Evolutionary conservation across 2,888 invertebrate genomes (phyloP), one percentile per base, ranked within the genome.

Genomic region (Oscheius sp.): DNA sequence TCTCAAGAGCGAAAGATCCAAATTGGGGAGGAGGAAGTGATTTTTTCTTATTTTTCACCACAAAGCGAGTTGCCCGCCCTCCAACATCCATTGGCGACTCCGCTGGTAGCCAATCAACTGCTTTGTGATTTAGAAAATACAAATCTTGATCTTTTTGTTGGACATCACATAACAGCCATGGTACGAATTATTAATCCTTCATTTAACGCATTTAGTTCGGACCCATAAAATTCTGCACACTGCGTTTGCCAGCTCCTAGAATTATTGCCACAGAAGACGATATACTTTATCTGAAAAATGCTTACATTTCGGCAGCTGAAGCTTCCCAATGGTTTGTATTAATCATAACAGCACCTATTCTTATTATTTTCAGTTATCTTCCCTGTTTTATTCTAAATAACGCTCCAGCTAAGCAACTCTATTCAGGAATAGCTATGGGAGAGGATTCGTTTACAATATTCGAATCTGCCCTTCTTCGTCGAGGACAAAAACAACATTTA

Each of bases 171-270:
- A n/a, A 69, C 69, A 25, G 55, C 55, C 2, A 69, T 55, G 55
- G 52, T 64, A 25, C 9, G 35, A 6, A 9, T 9, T 35, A 6
- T 35, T 18, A 41, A 25, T 58, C 1, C 58, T 16, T 41, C 21
- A n/a, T 64, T 64, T 64, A n/a, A n/a, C n/a, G n/a, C n/a, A n/a
- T n/a, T n/a, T n/a, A 64, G 46, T 64, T 49, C 29, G 52, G 52
- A 16, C 27, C 49, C 21, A 64, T 52, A n/a, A 46, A 27, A 27
- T 64, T 64, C 49, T 25, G 43, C n/a, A 49, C 49, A 12, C 43
- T 61, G 13, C 61, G 61, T 13, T 13, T 61, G 2, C 61, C 61
- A 5, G 6, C 61, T 18, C 61, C 41, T 43, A 41, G 43, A 18
- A 61, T 61, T 18, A 61, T 61, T 43, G 43, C 12, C 2, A 43